Conservation (phyloP, 2,113 vertebrate species). For the Chunga burmeisteri region DNA sequence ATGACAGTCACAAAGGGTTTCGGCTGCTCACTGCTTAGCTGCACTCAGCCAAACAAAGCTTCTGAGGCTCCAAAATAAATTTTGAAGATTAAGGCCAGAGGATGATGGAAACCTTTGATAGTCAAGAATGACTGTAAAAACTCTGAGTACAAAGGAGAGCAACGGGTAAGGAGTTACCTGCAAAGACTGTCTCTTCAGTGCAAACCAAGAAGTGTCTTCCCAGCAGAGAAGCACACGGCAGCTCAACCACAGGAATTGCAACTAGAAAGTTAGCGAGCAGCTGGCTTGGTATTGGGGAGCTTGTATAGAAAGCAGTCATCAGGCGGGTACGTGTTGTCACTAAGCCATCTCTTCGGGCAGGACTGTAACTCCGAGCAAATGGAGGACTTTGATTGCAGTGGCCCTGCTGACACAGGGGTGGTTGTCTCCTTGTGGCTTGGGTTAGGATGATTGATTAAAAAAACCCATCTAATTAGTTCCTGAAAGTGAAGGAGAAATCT, state of each 20-base stretch:
- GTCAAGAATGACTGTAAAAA: not conserved
- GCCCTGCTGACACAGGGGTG: not conserved
- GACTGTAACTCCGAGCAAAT: not conserved
- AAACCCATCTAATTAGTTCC: too few relatives aligned
- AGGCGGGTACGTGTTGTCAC: accelerated
- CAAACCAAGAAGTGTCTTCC: not conserved
- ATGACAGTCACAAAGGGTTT: not conserved
- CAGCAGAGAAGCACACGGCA: not conserved
- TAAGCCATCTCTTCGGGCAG: not conserved
- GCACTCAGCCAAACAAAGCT: not conserved
- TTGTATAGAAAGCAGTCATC: too few relatives aligned
- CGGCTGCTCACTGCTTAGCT: not conserved
- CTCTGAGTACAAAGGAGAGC: not conserved
- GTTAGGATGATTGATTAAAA: not conserved
- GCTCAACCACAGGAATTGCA: not conserved
- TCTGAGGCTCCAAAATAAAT: not conserved
- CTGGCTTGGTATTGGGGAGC: not conserved
- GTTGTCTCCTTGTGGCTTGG: not conserved
- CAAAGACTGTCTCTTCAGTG: not conserved
- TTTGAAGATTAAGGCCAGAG: not conserved
- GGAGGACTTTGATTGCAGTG: not conserved
- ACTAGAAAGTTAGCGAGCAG: not conserved
- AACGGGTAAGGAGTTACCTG: not conserved
- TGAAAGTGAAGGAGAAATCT: not conserved
- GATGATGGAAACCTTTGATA: not conserved